A percentile compares a stretch with the other conserved stretches of the same genome.
phyloP scores from a whole-genome alignment of 2,888 invertebrate species.

The Napeogenes sylphis region DNA sequence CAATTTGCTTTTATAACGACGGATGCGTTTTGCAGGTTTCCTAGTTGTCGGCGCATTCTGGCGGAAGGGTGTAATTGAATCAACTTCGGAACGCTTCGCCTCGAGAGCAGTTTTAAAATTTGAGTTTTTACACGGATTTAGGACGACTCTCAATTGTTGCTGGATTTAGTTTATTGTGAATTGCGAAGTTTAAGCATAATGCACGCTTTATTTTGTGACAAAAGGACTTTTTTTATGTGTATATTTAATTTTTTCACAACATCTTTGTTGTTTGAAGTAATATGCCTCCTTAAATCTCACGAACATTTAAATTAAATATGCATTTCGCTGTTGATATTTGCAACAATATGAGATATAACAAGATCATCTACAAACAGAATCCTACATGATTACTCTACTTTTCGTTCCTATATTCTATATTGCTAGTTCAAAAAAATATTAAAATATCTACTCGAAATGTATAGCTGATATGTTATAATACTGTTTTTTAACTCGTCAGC shows the following conservation, averaged over 20 bases:
- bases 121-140: slow-evolving; percentile 5
- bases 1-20: slow-evolving; percentile 25
- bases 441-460: too few relatives aligned
- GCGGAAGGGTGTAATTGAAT: slow-evolving; percentile 32
- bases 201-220: slow-evolving; percentile 2
- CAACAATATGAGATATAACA: too few relatives aligned
- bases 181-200: slow-evolving; percentile 1
- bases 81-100: slow-evolving; percentile 16
- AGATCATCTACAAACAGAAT: too few relatives aligned
- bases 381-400: too few relatives aligned
- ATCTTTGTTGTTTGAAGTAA: background rate
- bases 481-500: too few relatives aligned
- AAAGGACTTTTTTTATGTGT: background rate
- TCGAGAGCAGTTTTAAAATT: slow-evolving; percentile 12
- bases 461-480: too few relatives aligned
- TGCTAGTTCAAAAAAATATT: too few relatives aligned
- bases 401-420: too few relatives aligned
- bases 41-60: slow-evolving; percentile 23
- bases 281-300: background rate
- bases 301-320: too few relatives aligned
- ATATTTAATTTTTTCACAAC: background rate
- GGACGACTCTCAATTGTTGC: slow-evolving; percentile 7
- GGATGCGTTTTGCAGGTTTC: slow-evolving; percentile 19
- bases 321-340: too few relatives aligned
- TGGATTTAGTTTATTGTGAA: slow-evolving; percentile 6